Evolutionary conservation across 2,888 invertebrate genomes (phyloP), one percentile per base, ranked within the genome.

Genomic region (Sarcophaga variegata): DNA sequence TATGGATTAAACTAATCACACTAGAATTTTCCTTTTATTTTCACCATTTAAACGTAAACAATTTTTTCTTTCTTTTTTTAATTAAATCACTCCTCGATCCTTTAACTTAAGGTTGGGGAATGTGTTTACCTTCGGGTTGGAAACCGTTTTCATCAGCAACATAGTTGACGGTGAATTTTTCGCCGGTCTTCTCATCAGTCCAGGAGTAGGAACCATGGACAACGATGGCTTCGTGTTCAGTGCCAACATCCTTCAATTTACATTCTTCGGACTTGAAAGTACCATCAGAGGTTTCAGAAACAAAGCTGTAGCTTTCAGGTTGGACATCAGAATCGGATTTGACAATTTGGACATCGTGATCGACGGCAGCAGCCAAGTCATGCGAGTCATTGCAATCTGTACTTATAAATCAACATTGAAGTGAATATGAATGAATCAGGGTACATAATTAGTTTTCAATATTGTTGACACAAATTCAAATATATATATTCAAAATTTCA

Each of bases 81-180:
- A 10, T 37, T 37, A 8, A 37, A 37, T 8, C 37, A 37, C 8
- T 37, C 2, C 17, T 54, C 1, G 5, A 17, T 54, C 12, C 54
- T 4, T 12, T 17, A 54, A 54, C 54, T 54, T 54, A 91, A 91
- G 91, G 92, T 79, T 92, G 25, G 8, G 81, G 92, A 91, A 86
- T 91, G 89, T 92, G 92, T 79, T 89, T 91, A 47, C 91, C 92
- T 88, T 91, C 89, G 69, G 92, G 91, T 83, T 91, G 92, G 92
- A 91, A 92, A 78, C 92, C 91, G 82, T 91, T 91, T 79, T 91
- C 91, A 87, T 91, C 91, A 63, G 92, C 91, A 74, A 91, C 80
- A 86, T 90, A 92, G 75, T 88, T 90, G 17, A 92, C 88, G 63
- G 94, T 94, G 91, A 95, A 95, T 69, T 94, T 93, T 83, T 94